phyloP scores from a whole-genome alignment of 2,888 invertebrate species.

The Coenonympha glycerion region DNA sequence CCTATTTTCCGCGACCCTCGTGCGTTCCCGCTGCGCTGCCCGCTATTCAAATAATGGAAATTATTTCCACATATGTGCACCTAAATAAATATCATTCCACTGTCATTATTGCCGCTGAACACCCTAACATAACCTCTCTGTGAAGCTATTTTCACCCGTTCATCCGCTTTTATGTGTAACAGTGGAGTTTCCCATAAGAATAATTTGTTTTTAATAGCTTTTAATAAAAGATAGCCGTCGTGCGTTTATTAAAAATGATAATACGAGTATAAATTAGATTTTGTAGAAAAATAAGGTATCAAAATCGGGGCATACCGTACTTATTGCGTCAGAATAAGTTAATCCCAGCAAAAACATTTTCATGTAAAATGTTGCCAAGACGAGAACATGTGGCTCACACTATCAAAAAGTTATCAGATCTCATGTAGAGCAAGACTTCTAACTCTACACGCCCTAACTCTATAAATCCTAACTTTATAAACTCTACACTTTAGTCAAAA shows the following conservation, averaged over 20 bases:
- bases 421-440: too few relatives aligned
- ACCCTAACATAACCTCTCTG: slow-evolving; percentile 53
- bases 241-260: too few relatives aligned
- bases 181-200: slow-evolving; percentile 22
- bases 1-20: slow-evolving; percentile 55
- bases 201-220: neutral
- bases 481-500: too few relatives aligned
- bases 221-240: too few relatives aligned
- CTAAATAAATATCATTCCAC: slow-evolving; percentile 71
- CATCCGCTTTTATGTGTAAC: slow-evolving; percentile 50
- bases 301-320: slow-evolving; percentile 1
- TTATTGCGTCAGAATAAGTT: slow-evolving; percentile 8
- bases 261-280: too few relatives aligned
- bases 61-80: slow-evolving; percentile 75
- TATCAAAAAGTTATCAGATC: too few relatives aligned
- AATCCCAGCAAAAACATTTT: too few relatives aligned
- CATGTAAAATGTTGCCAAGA: too few relatives aligned
- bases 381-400: too few relatives aligned
- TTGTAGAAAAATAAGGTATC: too few relatives aligned
- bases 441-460: too few relatives aligned
- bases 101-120: slow-evolving; percentile 70
- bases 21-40: slow-evolving; percentile 40
- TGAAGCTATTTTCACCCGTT: slow-evolving; percentile 65
- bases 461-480: too few relatives aligned
- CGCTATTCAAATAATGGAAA: slow-evolving; percentile 74